Conservation (phyloP, 35 echinoderm and acorn worm genomes). For the Nesometra sesokonis region DNA sequence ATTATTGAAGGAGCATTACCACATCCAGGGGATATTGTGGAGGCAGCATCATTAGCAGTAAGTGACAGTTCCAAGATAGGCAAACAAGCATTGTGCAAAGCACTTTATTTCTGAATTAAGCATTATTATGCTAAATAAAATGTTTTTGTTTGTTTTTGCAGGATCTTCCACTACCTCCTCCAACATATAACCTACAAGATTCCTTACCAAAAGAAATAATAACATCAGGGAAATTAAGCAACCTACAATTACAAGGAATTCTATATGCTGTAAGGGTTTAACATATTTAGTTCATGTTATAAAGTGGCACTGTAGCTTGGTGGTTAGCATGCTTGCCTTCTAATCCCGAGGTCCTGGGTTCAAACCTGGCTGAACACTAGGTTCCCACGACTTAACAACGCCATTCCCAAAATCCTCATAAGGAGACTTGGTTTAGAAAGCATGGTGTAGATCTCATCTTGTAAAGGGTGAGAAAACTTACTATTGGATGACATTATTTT, state of each 20-base stretch:
- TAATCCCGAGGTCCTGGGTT: too few species aligned
- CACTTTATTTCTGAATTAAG: too few species aligned
- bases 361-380: too few species aligned
- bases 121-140: not conserved
- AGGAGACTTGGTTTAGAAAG: too few species aligned
- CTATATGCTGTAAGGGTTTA: constrained; percentile 54
- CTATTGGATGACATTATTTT: too few species aligned
- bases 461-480: too few species aligned
- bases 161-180: constrained; percentile 55
- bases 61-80: constrained; percentile 33
- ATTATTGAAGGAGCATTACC: constrained; percentile 48
- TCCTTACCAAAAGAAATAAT: constrained; percentile 56
- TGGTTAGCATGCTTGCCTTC: too few species aligned
- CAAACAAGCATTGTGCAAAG: not conserved
- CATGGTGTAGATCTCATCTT: too few species aligned
- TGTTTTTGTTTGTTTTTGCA: constrained; percentile 10
- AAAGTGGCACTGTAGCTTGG: too few species aligned
- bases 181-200: constrained; percentile 61
- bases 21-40: constrained; percentile 83
- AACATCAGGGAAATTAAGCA: constrained; percentile 58
- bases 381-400: too few species aligned
- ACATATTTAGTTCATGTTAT: too few species aligned
- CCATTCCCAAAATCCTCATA: too few species aligned
- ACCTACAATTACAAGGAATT: constrained; percentile 79
- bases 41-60: constrained; percentile 81